Percentiles rank a stretch among this genome's conserved stretches.
Conservation (phyloP, 1,140 invertebrate species). For the Leptopilina clavipes region DNA sequence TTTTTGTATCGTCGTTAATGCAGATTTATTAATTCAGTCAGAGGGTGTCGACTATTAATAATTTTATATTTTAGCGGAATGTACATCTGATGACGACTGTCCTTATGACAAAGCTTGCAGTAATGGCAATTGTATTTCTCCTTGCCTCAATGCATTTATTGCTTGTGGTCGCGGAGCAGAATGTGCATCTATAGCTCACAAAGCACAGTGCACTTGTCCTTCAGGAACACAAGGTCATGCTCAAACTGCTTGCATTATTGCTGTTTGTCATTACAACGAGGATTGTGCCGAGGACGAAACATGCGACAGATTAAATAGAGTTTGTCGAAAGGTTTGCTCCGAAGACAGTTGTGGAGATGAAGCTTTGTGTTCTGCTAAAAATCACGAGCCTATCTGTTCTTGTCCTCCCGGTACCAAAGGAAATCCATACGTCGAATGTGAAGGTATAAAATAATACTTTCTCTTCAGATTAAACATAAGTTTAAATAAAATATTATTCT, state of each 20-base stretch:
- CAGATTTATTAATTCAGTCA: neutral
- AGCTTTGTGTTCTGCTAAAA: constrained; percentile 83
- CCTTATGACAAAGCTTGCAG: constrained; percentile 89
- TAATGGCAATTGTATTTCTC: constrained; percentile 86
- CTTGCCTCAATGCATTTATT: constrained; percentile 79
- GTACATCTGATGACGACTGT: constrained; percentile 87
- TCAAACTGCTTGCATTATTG: constrained; percentile 85
- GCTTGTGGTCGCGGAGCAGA: constrained; percentile 87
- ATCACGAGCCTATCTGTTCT: constrained; percentile 86
- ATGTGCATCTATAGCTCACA: constrained; percentile 84
- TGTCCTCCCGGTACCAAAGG: constrained; percentile 85
- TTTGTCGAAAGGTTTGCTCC: constrained; percentile 88
- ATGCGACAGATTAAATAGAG: constrained; percentile 88
- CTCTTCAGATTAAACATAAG: too few relatives aligned
- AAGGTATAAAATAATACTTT: too few relatives aligned
- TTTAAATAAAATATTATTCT: too few relatives aligned
- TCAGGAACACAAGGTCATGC: constrained; percentile 89
- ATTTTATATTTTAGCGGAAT: constrained; percentile 82
- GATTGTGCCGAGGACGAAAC: constrained; percentile 91
- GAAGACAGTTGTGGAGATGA: constrained; percentile 84
- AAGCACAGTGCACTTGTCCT: constrained; percentile 88
- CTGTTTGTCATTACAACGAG: constrained; percentile 90
- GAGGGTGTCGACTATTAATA: neutral
- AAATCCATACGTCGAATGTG: constrained; percentile 87
- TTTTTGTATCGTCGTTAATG: too few relatives aligned